Base-by-base conservation (phyloP, 2,888 invertebrate species). In the Cantharis flavilabris region DNA sequence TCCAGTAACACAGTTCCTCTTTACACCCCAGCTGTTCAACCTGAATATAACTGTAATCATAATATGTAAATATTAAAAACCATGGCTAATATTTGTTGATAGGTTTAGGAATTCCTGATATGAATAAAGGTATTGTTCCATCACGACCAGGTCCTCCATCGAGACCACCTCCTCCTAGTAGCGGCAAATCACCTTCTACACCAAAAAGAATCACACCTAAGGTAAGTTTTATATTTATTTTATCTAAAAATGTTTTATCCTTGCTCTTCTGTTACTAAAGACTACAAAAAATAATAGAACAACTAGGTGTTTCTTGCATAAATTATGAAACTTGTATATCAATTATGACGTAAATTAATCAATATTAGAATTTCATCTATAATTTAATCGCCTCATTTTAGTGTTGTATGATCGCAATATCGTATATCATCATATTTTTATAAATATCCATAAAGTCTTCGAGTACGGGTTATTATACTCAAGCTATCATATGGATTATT, bases 1-100 rank as follows among this genome's bases (percentile, higher is more conserved):
- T 92, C 95, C 23, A 94, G 95, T 83, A 97, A 96, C 84, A 96
- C 97, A 9, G 91, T 96, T 75, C 94, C 97, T 0, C 89, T 98
- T 65, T 94, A 86, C 77, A 82, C 82, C 14, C 82, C 87, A 3
- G 84, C 86, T 69, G 84, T 81, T 69, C 85, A 87, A 69, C 85
- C 86, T 3, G 88, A 88, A 75, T 88, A 89, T 81, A 89, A 89
- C 81, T 88, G 89, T 87, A 84, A 86, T 86, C 84, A 75, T 65
- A 65, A 28, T 20, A 20, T 20, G 0, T 20, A 3, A 73, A 69
- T 77, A 75, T 63, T 30, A 14, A 14, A 71, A 49, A 3, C 5
- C 14, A 18, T 72, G 62, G 18, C 9, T 14, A 30, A 70, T 65
- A n/a, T 49, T n/a, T 49, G 7, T 49, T 7, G n/a, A 71, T 76